Conservation (phyloP, 1,140 invertebrate genomes). For the Linepithema humile region DNA sequence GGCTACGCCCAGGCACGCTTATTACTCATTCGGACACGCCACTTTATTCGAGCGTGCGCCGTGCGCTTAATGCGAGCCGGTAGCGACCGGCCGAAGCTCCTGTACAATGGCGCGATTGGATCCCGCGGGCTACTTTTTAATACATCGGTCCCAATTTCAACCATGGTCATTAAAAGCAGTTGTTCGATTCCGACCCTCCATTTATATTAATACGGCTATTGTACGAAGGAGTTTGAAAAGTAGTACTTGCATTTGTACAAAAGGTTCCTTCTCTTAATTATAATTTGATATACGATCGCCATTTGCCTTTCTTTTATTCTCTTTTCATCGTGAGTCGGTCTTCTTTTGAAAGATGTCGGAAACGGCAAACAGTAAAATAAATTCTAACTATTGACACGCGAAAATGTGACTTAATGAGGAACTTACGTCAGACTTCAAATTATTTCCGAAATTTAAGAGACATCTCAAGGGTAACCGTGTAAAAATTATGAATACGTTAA, state of each 20-base stretch:
- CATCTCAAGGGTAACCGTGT: background rate
- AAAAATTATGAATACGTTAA: background rate
- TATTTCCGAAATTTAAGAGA: slow-evolving; percentile 3
- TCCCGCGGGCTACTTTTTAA: slow-evolving; percentile 65
- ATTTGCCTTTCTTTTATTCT: background rate
- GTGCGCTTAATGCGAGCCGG: slow-evolving; percentile 68
- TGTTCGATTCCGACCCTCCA: background rate
- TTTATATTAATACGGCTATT: background rate
- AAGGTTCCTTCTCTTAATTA: background rate
- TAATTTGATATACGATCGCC: background rate
- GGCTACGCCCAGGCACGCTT: slow-evolving; percentile 81
- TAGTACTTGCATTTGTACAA: background rate
- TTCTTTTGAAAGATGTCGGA: no score
- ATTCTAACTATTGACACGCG: background rate
- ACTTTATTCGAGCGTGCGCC: slow-evolving; percentile 78
- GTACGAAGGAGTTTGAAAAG: background rate
- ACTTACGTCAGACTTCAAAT: slow-evolving; percentile 27
- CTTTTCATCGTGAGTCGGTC: background rate
- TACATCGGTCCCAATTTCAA: slow-evolving; percentile 7
- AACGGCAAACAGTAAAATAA: background rate
- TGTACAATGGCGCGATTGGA: slow-evolving; percentile 64
- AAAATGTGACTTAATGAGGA: background rate
- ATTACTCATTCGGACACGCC: slow-evolving; percentile 82
- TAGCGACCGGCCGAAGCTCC: slow-evolving; percentile 66
- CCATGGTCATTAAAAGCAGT: slow-evolving; percentile 16